Conservation (phyloP, 1,140 invertebrate genomes). For the Panonychus citri region DNA sequence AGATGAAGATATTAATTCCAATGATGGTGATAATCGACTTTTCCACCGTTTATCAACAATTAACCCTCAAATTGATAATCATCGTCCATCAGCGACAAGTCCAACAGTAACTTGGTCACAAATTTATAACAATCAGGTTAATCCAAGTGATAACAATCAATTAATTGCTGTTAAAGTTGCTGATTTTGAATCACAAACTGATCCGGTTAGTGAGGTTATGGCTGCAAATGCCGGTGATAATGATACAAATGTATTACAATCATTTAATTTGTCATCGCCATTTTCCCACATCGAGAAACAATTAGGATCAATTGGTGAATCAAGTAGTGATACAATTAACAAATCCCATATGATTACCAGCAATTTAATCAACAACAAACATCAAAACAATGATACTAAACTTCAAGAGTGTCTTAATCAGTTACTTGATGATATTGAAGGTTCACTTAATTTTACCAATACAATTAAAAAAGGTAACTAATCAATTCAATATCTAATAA, state of each 20-base stretch:
- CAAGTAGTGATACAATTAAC: not conserved
- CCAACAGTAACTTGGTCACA: too few relatives aligned
- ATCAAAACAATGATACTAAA: not conserved
- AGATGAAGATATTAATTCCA: not conserved
- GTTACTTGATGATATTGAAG: constrained; percentile 9
- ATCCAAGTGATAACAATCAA: not conserved
- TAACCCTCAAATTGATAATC: not conserved
- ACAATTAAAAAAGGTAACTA: not conserved
- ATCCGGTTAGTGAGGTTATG: constrained; percentile 13
- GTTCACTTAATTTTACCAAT: not conserved
- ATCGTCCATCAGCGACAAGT: too few relatives aligned
- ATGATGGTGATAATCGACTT: not conserved
- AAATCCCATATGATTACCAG: not conserved
- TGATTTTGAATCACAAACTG: constrained; percentile 17
- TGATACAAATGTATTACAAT: constrained; percentile 13
- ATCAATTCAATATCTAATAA: too few relatives aligned
- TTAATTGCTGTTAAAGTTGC: not conserved
- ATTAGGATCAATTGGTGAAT: not conserved
- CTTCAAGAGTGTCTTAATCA: constrained; percentile 10
- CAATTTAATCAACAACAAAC: not conserved
- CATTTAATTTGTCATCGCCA: constrained; percentile 11
- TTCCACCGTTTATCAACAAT: not conserved
- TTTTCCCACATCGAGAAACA: constrained; percentile 16
- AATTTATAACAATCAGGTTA: not conserved
- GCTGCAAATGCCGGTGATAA: constrained; percentile 16